Base-by-base conservation (phyloP, 2,797 vertebrate genomes). In the Pogoniulus pusillus region DNA sequence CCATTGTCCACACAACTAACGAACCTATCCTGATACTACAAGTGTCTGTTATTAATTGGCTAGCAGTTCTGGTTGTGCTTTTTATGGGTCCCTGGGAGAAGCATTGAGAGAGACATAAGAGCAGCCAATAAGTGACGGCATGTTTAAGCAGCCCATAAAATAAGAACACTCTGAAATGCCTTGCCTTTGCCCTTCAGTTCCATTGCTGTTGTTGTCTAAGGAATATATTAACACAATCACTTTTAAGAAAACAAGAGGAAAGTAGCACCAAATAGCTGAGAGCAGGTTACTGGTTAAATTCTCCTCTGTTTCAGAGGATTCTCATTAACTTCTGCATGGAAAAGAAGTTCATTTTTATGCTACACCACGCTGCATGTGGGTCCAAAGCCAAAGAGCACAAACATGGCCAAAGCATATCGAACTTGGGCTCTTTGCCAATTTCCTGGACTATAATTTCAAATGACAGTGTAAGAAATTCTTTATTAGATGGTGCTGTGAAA, bases 31-130 rank as follows among this genome's bases (percentile, higher is more conserved):
- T 49, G 22, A 60, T 93, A 63, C 85, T 83, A 87, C 92, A 93
- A 75, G 70, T 87, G 92, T 69, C 76, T 85, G 5, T 63, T 90
- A 94, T 87, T 95, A 94, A 96, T 95, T 93, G 84, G 70, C 60
- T 85, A 79, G 24, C 63, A 68, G 45, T 49, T 47, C 73, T 83
- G 19, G 83, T 93, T 93, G 87, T 90, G 11, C 16, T 89, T 90
- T 91, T 93, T 89, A 89, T 83, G 76, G 2, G 45, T 91, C 73
- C 76, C 79, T 73, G 24, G 45, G 62, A 93, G 82, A 87, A 93
- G 65, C 34, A 59, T 6, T 91, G 76, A 79, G 81, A 85, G 79
- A 87, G 59, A 35, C 16, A 16, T 59, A 69, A 75, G 93, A 90
- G 60, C 12, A 93, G 79, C 65, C 85, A 63, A 29, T 93, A 81